Conservation (phyloP, 2,888 invertebrate species). For the Ectropis crepuscularia region DNA sequence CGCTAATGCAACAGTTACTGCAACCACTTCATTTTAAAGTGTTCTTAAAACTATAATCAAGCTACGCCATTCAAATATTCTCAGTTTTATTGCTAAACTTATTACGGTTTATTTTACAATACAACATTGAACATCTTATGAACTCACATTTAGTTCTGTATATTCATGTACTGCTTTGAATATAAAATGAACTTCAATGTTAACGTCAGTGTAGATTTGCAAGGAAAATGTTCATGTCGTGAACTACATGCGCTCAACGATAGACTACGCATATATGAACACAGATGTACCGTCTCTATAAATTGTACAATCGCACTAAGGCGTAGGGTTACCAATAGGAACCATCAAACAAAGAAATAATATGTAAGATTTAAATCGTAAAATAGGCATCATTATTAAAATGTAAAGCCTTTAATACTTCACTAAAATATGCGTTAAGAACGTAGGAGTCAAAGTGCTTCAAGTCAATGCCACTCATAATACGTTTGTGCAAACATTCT, state of each 20-base stretch:
- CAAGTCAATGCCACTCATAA: conserved; percentile 17
- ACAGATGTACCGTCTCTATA: conserved; percentile 20
- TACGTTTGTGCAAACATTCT: conserved; percentile 17
- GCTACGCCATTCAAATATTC: conserved; percentile 12
- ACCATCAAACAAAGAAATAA: too few relatives aligned
- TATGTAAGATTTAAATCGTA: too few relatives aligned
- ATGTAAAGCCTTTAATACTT: background rate
- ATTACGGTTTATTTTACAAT: conserved; percentile 15
- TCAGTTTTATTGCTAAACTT: conserved; percentile 36
- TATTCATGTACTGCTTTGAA: conserved; percentile 47
- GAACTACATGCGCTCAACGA: conserved; percentile 57
- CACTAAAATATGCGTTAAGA: background rate
- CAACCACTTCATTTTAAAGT: too few relatives aligned
- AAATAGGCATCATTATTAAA: conserved; percentile 9
- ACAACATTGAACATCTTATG: conserved; percentile 20
- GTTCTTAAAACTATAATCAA: too few relatives aligned
- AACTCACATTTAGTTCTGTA: conserved; percentile 28
- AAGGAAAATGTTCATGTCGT: conserved; percentile 41
- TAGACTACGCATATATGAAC: conserved; percentile 46
- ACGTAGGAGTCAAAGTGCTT: conserved; percentile 4
- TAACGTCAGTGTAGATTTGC: conserved; percentile 46
- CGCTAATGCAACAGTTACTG: too few relatives aligned
- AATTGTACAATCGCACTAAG: too few relatives aligned
- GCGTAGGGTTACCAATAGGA: too few relatives aligned
- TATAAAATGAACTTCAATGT: conserved; percentile 51